Evolutionary conservation across 2,888 invertebrate species (phyloP).

Genomic region (Oscheius myriophilus): DNA sequence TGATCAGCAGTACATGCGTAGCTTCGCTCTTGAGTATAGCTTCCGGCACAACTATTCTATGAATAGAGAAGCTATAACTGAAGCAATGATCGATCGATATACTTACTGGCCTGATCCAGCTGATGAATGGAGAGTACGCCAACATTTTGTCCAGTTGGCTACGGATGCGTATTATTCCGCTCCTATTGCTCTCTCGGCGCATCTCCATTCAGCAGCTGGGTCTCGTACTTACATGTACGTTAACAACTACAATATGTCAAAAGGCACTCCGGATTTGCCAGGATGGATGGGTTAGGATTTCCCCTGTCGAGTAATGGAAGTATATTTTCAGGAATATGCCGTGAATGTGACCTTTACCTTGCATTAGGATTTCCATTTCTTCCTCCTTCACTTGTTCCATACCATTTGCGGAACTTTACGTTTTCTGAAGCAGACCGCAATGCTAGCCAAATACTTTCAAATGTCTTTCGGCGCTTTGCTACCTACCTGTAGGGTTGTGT

Average conservation of each 20-base stretch:
- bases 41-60: constrained; percentile 90
- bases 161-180: constrained; percentile 71
- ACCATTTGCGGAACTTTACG: constrained; percentile 46
- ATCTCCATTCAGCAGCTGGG: constrained; percentile 67
- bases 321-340: constrained; percentile 80
- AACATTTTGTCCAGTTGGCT: constrained; percentile 67
- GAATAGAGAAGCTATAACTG: constrained; percentile 87
- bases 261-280: constrained; percentile 57
- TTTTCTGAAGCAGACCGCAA: constrained; percentile 67
- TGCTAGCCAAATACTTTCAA: constrained; percentile 65
- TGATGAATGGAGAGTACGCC: constrained; percentile 63
- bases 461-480: constrained; percentile 62
- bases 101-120: constrained; percentile 90
- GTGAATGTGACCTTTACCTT: constrained; percentile 85
- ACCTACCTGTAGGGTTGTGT: constrained; percentile 51
- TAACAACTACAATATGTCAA: constrained; percentile 71
- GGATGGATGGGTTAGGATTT: constrained; percentile 68
- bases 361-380: constrained; percentile 76
- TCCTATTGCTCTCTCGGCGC: constrained; percentile 70
- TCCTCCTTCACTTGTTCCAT: constrained; percentile 61
- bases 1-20: constrained; percentile 82
- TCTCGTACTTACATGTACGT: constrained; percentile 71
- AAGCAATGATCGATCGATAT: constrained; percentile 92
- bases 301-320: too few relatives aligned
- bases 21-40: constrained; percentile 85